Conservation (phyloP, 2,797 vertebrate species). For the Etheostoma perlongum region DNA sequence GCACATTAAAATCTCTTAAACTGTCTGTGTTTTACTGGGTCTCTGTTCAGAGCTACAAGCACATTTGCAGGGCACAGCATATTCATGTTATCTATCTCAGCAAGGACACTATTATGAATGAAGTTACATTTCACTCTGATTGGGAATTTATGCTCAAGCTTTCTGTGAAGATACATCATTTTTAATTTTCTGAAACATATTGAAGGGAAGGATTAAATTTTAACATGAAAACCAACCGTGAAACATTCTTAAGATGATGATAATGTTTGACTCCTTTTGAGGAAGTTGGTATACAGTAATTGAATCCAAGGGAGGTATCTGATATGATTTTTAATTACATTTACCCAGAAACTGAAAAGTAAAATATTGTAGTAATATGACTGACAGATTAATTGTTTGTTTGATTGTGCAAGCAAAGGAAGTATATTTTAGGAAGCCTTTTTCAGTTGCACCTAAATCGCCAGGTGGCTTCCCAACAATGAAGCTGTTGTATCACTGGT, state of each 20-base stretch:
- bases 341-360: conserved; percentile 34
- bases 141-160: conserved; percentile 57
- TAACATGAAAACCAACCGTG: conserved; percentile 59
- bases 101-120: conserved; percentile 56
- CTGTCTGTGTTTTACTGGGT: conserved; percentile 73
- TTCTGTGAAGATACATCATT: conserved; percentile 69
- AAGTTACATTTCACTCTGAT: conserved; percentile 69
- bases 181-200: conserved; percentile 69
- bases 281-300: conserved; percentile 39
- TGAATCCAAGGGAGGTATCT: conserved; percentile 36
- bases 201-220: conserved; percentile 59
- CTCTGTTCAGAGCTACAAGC: conserved; percentile 56
- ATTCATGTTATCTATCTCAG: conserved; percentile 60
- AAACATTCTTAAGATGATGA: conserved; percentile 50
- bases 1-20: conserved; percentile 86
- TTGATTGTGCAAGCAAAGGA: conserved; percentile 40
- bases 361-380: conserved; percentile 39
- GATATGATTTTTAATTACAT: conserved; percentile 50
- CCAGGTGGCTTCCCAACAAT: conserved; percentile 32
- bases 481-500: conserved; percentile 20
- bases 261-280: conserved; percentile 46
- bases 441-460: conserved; percentile 32
- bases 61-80: conserved; percentile 42
- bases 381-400: conserved; percentile 48
- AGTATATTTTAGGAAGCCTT: conserved; percentile 41